Conservation (phyloP, 2,888 invertebrate genomes). For the Mystacides longicornis region DNA sequence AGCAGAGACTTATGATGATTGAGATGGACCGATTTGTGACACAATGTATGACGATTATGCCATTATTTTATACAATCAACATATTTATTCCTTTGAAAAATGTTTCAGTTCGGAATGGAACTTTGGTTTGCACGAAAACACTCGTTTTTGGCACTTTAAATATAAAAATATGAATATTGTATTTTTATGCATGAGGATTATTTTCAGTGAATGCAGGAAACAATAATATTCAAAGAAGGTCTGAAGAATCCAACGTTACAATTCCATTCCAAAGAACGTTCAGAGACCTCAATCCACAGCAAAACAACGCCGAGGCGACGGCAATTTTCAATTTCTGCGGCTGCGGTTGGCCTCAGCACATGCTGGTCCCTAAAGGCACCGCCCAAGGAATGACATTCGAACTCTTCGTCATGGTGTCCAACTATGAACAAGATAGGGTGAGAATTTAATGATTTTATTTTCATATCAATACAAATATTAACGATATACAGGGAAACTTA, state of each 20-base stretch:
- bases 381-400: slow-evolving; percentile 45
- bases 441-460: background rate
- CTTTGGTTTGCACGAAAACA: no score
- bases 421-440: slow-evolving; percentile 47
- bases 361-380: slow-evolving; percentile 51
- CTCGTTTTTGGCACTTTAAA: no score
- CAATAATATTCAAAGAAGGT: slow-evolving; percentile 45
- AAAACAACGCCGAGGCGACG: slow-evolving; percentile 27
- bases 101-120: no score
- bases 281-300: slow-evolving; percentile 38
- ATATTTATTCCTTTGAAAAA: no score
- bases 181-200: background rate
- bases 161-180: no score
- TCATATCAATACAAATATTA: background rate
- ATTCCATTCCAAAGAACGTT: slow-evolving; percentile 55
- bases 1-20: slow-evolving; percentile 55
- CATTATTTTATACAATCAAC: no score
- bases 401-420: slow-evolving; percentile 53
- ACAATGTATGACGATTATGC: slow-evolving; percentile 41
- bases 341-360: slow-evolving; percentile 58
- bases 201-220: slow-evolving; percentile 34
- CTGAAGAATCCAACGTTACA: slow-evolving; percentile 52
- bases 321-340: slow-evolving; percentile 53
- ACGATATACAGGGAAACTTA: no score
- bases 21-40: slow-evolving; percentile 62